Base-by-base conservation (phyloP, 2,797 vertebrate species). In the Setipinna tenuifilis region DNA sequence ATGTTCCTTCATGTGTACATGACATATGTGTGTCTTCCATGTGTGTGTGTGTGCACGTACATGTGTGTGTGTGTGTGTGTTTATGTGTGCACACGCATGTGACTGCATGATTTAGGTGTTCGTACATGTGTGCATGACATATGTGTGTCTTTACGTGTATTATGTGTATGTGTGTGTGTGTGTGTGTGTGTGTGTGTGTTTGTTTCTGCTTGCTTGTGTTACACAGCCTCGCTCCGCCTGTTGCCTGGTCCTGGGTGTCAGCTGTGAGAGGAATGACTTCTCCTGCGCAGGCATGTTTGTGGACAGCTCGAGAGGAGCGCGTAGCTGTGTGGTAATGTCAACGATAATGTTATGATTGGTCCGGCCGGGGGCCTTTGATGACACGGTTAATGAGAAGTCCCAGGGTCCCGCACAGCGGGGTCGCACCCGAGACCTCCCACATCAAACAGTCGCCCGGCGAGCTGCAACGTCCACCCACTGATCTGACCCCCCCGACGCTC, bases 271-370 rank as follows among this genome's bases (percentile, higher is more conserved):
- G 91, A 95, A 96, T 96, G 96, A 95, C 96, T 96, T 95, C 95
- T 95, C 96, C 96, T 94, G 94, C 91, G 93, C 95, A 96, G 94
- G 95, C 95, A 93, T 97, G 97, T 97, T 97, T 97, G 96, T 96
- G 96, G 96, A 96, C 95, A 93, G 95, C 95, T 95, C 94, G 50
- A 54, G 50, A 54, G 50, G 50, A 54, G 50, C 7, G 50, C 94
- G 95, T 94, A 94, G 96, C 95, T 96, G 96, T 97, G 97, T 95
- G 97, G 96, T 96, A 96, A 97, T 95, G 96, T 96, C 96, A 97
- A 96, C 96, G 96, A 95, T 96, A 97, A 96, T 98, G 97, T 98
- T 98, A 96, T 97, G 97, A 97, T 98, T 97, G 96, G 94, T 95
- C 90, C 94, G 93, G 94, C 93, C 91, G 88, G 88, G 94, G 95